A percentile compares a stretch with the other conserved stretches of the same genome.
Evolutionary conservation across 2,888 invertebrate genomes (phyloP).

Genomic region (Podabrus alpinus): DNA sequence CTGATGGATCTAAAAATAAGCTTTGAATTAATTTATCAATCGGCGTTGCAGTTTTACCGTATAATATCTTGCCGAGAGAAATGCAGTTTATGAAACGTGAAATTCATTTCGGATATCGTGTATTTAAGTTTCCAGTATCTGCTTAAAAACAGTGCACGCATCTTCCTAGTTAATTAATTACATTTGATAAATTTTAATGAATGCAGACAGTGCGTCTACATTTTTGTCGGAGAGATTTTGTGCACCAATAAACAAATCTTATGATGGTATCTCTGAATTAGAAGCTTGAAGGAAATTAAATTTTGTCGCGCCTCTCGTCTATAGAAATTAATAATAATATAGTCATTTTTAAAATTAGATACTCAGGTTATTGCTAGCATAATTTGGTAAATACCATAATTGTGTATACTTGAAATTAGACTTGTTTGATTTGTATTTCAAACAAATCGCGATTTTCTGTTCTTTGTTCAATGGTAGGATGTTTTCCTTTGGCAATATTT

Average conservation of each 20-base stretch:
- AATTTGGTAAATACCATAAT: background rate
- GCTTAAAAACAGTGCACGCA: background rate
- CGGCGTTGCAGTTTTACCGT: background rate
- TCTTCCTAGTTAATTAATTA: background rate
- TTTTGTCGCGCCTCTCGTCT: background rate
- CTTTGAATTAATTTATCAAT: background rate
- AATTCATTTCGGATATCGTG: background rate
- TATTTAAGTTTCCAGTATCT: background rate
- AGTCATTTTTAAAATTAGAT: constrained; percentile 1
- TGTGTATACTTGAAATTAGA: background rate
- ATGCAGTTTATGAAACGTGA: background rate
- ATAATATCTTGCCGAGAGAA: background rate
- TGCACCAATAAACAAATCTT: background rate
- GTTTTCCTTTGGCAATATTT: background rate
- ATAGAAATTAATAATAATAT: background rate
- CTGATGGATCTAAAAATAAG: background rate
- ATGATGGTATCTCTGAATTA: background rate
- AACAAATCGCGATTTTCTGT: background rate
- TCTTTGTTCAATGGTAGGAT: background rate
- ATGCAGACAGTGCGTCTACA: background rate
- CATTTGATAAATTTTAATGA: background rate
- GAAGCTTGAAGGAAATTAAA: background rate
- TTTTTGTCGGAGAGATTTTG: background rate
- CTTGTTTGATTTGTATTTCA: background rate
- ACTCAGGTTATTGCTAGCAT: background rate